Conservation (phyloP, 2,888 invertebrate genomes). For the Tolmerus cingulatus region DNA sequence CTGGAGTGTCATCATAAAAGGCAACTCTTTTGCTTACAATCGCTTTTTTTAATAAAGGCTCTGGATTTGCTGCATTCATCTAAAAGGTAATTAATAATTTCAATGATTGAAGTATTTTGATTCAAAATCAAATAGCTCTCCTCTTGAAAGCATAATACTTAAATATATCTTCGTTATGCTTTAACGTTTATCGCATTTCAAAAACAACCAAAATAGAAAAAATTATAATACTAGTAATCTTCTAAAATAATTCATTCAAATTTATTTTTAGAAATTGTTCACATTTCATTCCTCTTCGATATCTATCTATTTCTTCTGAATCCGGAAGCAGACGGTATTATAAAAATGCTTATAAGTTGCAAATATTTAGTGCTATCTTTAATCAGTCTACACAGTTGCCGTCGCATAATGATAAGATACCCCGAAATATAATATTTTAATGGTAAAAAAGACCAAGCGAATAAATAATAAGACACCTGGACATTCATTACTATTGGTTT, state of each 20-base stretch:
- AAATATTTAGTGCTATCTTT: neutral
- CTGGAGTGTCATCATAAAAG: slow-evolving; percentile 10
- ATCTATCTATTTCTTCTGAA: neutral
- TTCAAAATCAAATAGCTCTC: neutral
- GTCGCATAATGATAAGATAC: neutral
- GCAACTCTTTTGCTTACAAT: neutral
- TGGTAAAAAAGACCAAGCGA: neutral
- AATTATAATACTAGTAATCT: too few relatives aligned
- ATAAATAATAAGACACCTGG: neutral
- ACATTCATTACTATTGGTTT: neutral
- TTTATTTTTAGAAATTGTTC: neutral
- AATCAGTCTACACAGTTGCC: neutral
- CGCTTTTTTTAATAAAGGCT: neutral
- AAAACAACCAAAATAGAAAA: neutral
- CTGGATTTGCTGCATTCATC: neutral
- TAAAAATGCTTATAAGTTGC: neutral
- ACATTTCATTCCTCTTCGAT: neutral
- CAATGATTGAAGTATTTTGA: neutral
- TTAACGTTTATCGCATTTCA: neutral
- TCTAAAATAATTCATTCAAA: neutral
- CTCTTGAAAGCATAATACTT: neutral
- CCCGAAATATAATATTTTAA: neutral
- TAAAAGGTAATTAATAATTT: neutral
- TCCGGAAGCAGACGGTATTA: neutral
- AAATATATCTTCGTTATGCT: too few relatives aligned